Evolutionary conservation across 2,888 invertebrate genomes (phyloP), one percentile per base, ranked within the genome.

Genomic region (Scaptomyza cyrtandrae): DNA sequence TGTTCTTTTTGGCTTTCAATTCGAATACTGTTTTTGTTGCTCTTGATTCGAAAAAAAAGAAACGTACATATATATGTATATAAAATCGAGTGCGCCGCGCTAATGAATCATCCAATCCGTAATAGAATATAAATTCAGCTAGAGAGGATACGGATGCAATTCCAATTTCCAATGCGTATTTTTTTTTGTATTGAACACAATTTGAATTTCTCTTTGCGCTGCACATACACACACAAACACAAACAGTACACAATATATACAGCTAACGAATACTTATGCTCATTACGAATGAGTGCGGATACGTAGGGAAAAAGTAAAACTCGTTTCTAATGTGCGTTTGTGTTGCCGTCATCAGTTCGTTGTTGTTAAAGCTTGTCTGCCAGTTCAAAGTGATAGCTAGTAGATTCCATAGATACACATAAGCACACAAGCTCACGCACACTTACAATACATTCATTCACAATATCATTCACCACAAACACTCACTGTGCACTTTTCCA

Each of bases 401-500:
- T 56, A 77, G 72, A 72, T 75, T 19, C 41, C 76, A 58, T 55
- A 70, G 70, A 81, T 81, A 69, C 69, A 71, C 56, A 80, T 50
- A 63, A 46, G 61, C 50, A 61, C 54, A 61, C 39, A n/a, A 49
- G 41, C 49, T 7, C 43, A 50, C 44, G 33, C 49, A 56, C 60
- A 35, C 27, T 35, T 24, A 63, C 37, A 61, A 54, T 16, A 50
- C 43, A 53, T 55, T 19, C 52, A 67, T 39, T 73, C 27, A 44
- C 44, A 50, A 48, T 74, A 45, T 60, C 41, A 73, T 67, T 72
- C 67, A 81, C 55, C 27, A 78, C 59, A 33, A 59, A 41, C 80
- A 81, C 85, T 85, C 88, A 85, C 85, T 88, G 71, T 89, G 89
- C 89, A 89, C 89, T 85, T 86, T 85, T 85, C 71, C 89, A 86